Evolutionary conservation across 2,888 invertebrate species (phyloP).

Genomic region (Macropis europaea): DNA sequence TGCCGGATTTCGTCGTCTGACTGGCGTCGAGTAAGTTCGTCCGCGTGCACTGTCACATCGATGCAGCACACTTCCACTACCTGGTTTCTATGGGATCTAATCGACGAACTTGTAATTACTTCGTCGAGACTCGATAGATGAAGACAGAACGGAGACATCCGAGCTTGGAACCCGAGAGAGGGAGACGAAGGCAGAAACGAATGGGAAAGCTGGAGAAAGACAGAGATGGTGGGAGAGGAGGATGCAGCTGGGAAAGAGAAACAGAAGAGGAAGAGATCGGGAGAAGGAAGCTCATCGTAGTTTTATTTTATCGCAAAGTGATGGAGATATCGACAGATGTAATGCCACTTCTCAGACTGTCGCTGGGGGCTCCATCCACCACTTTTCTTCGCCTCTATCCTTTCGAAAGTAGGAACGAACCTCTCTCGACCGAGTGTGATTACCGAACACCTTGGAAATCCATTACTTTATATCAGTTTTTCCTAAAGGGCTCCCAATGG

Average conservation of each 20-base stretch:
- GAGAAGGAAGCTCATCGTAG: slow-evolving; percentile 39
- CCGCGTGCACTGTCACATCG: slow-evolving; percentile 48
- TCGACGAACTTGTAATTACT: slow-evolving; percentile 74
- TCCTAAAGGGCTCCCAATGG: slow-evolving; percentile 53
- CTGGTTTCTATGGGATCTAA: slow-evolving; percentile 67
- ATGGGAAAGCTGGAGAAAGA: not conserved
- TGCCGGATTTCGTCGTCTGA: slow-evolving; percentile 50
- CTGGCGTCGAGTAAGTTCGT: slow-evolving; percentile 35
- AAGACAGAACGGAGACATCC: slow-evolving; percentile 13
- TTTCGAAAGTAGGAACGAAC: slow-evolving; percentile 43
- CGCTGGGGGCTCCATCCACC: slow-evolving; percentile 33
- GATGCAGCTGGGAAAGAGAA: not conserved
- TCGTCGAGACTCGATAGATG: slow-evolving; percentile 42
- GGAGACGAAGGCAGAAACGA: not conserved
- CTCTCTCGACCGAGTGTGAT: slow-evolving; percentile 55
- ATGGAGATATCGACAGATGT: slow-evolving; percentile 74
- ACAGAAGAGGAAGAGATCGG: slow-evolving; percentile 3
- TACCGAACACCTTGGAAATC: slow-evolving; percentile 66
- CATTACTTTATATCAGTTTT: slow-evolving; percentile 68
- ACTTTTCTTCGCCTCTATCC: slow-evolving; percentile 36
- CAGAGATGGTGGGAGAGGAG: not conserved
- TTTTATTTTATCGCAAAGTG: slow-evolving; percentile 72
- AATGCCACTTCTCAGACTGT: slow-evolving; percentile 67
- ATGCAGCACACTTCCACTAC: slow-evolving; percentile 47
- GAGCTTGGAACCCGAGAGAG: not conserved